Base-by-base conservation (phyloP, 1,140 invertebrate genomes). In the Chrysoperla carnea region DNA sequence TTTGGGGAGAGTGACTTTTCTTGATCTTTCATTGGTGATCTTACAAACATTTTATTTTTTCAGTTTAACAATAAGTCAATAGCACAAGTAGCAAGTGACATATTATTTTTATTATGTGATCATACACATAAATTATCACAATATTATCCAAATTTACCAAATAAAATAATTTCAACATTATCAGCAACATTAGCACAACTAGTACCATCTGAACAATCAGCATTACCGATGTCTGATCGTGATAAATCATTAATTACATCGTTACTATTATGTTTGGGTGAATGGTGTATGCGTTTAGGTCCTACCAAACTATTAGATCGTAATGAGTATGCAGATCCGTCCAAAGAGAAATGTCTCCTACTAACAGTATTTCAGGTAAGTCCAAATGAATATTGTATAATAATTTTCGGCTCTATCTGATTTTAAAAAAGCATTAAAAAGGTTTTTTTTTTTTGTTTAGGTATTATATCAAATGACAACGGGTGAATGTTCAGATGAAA, bases 211-310 rank as follows among this genome's bases (percentile, higher is more conserved):
- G 42, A 48, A 33, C 39, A 33, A 33, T 33, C 31, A 12, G 62
- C 60, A 46, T 64, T 69, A 52, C 66, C 69, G 40, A 63, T 64
- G 15, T 53, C 59, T 29, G 69, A 81, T 60, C 61, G 73, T 45
- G 68, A 82, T 58, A 72, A 83, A 66, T 68, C 76, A 48, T 66
- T 93, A 28, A 72, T 86, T 0, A 81, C 88, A 13, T 82, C 85
- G 1, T 70, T 94, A 52, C 72, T 94, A 50, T 78, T 94, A 43
- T 91, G 87, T 58, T 64, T 96, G 29, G 85, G 86, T 0, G 90
- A 96, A 66, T 95, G 90, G 81, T 92, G 89, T 42, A 88, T 95
- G 75, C 68, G 69, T 48, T 64, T 86, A 48, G 69, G 66, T 38
- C 66, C 68, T 17, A 55, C 48, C 37, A 55, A 63, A 41, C 51